Conservation (phyloP, 2,797 vertebrate species). For the Eutrigla gurnardus region DNA sequence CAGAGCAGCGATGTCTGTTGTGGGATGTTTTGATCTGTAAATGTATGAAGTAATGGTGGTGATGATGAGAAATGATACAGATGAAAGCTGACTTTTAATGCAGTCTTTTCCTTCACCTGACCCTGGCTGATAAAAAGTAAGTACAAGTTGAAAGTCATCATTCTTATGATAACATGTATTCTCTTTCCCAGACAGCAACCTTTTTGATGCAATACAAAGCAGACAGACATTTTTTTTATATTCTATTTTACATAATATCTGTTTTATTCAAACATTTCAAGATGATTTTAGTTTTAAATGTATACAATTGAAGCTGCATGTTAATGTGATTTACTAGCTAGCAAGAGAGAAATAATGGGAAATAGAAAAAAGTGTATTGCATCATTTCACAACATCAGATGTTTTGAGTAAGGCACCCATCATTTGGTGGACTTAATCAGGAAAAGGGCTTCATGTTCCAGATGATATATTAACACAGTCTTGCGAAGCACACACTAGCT, state of each 20-base stretch:
- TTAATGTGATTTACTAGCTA: not conserved
- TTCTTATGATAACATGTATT: not conserved
- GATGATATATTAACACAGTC: not conserved
- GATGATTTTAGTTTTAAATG: not conserved
- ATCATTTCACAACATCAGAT: not conserved
- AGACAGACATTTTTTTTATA: not conserved
- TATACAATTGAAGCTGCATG: not conserved
- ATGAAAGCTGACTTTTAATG: not conserved
- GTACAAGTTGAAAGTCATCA: not conserved
- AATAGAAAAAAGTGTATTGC: not conserved
- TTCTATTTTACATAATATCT: not conserved
- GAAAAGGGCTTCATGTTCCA: no score
- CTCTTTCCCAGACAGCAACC: not conserved
- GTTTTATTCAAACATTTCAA: not conserved
- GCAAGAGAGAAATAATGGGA: not conserved
- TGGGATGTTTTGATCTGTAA: slow-evolving; percentile 33
- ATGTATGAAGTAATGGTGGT: slow-evolving; percentile 20
- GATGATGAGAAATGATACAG: slow-evolving; percentile 31
- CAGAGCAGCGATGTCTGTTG: slow-evolving; percentile 23
- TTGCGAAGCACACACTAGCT: not conserved
- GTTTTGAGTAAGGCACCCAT: not conserved
- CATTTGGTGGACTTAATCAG: no score
- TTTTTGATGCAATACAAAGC: not conserved
- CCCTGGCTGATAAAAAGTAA: not conserved
- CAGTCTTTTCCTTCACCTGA: slow-evolving; percentile 6